A percentile compares a stretch with the other conserved stretches of the same genome.
These are phyloP conservation scores for Anthonomus grandis DNA, from an alignment of 1,140 invertebrate species.

Conservation along the genomic window DNA sequence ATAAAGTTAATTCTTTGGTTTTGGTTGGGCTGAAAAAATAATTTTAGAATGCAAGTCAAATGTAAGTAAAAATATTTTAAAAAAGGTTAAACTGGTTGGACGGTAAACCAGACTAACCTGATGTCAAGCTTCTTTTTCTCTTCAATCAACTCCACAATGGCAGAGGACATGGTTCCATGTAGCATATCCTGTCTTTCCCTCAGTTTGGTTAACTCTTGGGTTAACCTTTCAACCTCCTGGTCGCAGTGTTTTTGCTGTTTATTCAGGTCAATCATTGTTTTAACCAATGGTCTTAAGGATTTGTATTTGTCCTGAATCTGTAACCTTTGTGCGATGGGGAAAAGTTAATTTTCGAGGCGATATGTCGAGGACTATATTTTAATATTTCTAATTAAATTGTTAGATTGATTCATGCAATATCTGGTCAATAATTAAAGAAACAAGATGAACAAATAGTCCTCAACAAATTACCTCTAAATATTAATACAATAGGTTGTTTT, in stretches of 20 bases:
- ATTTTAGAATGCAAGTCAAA: background rate
- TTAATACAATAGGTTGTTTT: no score
- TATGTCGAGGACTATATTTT: background rate
- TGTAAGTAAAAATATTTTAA: background rate
- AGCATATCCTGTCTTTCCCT: constrained; percentile 28
- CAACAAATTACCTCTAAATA: no score
- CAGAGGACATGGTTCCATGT: constrained; percentile 32
- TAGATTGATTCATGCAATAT: no score
- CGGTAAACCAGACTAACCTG: constrained; percentile 31
- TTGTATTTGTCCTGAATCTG: constrained; percentile 47
- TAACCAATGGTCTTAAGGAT: constrained; percentile 42
- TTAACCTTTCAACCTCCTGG: constrained; percentile 34
- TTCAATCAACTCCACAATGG: constrained; percentile 34
- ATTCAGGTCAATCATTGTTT: constrained; percentile 39
- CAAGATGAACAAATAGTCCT: no score
- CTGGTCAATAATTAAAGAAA: no score
- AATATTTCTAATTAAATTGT: background rate
- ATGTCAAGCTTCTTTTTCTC: constrained; percentile 38
- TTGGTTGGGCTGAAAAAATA: background rate
- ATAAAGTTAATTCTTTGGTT: background rate
- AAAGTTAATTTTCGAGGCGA: background rate
- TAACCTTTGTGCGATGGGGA: constrained; percentile 38
- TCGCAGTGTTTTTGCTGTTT: constrained; percentile 40
- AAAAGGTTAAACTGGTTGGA: background rate
- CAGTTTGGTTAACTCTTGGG: constrained; percentile 34